phyloP scores from a whole-genome alignment of 2,113 vertebrate genomes.

The Fulmarus glacialis region DNA sequence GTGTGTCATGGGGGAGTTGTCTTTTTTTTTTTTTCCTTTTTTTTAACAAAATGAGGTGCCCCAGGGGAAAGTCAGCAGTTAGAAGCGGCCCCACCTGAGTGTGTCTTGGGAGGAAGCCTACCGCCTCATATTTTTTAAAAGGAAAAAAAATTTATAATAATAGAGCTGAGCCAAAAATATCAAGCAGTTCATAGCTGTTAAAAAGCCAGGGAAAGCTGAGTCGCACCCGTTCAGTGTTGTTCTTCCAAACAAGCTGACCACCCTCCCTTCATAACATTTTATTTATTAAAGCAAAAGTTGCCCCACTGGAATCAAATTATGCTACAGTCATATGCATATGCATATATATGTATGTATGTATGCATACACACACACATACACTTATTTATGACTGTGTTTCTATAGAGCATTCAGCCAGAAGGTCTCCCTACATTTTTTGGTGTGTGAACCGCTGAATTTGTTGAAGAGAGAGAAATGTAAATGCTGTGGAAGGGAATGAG shows the following conservation, averaged over 20 bases:
- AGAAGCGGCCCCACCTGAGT: conserved; percentile 74
- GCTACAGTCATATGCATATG: neutral
- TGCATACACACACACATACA: neutral
- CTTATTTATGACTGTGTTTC: neutral
- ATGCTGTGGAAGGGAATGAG: neutral
- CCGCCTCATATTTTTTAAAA: conserved; percentile 76
- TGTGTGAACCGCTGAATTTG: neutral
- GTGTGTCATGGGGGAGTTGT: neutral
- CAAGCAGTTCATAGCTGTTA: conserved; percentile 76
- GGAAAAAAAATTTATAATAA: conserved; percentile 70
- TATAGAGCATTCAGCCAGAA: neutral
- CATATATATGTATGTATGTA: fast-evolving
- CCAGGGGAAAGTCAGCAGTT: conserved; percentile 66
- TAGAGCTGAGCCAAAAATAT: conserved; percentile 81
- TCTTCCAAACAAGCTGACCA: conserved; percentile 75
- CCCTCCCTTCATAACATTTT: conserved; percentile 67
- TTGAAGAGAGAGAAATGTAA: neutral
- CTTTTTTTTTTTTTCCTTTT: neutral
- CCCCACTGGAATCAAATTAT: conserved; percentile 9
- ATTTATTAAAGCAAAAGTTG: conserved; percentile 54
- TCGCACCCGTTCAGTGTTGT: conserved; percentile 75
- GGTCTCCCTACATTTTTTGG: neutral
- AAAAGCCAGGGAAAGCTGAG: conserved; percentile 80
- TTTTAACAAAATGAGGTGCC: conserved; percentile 48
- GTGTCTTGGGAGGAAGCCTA: conserved; percentile 79